Percentiles rank a stretch among this genome's conserved stretches.
Conservation (phyloP, 2,888 invertebrate genomes). For the Automeris io region DNA sequence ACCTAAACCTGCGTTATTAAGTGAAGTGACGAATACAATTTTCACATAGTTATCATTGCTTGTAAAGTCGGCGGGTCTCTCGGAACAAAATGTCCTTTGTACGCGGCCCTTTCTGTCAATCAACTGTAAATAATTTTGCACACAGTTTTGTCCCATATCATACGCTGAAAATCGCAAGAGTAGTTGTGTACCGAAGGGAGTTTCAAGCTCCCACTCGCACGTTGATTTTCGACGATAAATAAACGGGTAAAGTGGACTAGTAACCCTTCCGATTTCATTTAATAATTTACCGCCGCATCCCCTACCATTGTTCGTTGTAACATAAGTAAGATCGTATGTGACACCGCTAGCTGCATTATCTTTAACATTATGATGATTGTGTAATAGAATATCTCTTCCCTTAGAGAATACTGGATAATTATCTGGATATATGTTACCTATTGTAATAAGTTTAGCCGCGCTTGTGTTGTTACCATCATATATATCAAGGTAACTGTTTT, state of each 20-base stretch:
- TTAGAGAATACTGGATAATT: slow-evolving; percentile 79
- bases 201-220: slow-evolving; percentile 63
- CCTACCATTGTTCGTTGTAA: slow-evolving; percentile 50
- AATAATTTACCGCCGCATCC: slow-evolving; percentile 59
- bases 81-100: slow-evolving; percentile 59
- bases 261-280: slow-evolving; percentile 42
- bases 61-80: slow-evolving; percentile 77
- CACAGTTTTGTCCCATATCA: slow-evolving; percentile 81
- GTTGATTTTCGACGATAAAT: slow-evolving; percentile 39
- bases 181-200: slow-evolving; percentile 42
- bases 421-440: slow-evolving; percentile 24
- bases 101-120: slow-evolving; percentile 62
- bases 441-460: slow-evolving; percentile 27
- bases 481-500: slow-evolving; percentile 50
- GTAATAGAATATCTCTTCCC: slow-evolving; percentile 80
- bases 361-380: slow-evolving; percentile 40
- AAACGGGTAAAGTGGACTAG: slow-evolving; percentile 61
- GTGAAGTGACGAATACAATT: slow-evolving; percentile 79
- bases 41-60: slow-evolving; percentile 74
- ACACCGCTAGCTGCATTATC: slow-evolving; percentile 16
- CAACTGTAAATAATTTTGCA: slow-evolving; percentile 80
- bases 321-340: slow-evolving; percentile 46
- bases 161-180: slow-evolving; percentile 60
- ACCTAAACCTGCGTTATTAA: slow-evolving; percentile 84
- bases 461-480: slow-evolving; percentile 48